phyloP scores from a whole-genome alignment of 2,113 vertebrate species.

The Pterocles gutturalis region DNA sequence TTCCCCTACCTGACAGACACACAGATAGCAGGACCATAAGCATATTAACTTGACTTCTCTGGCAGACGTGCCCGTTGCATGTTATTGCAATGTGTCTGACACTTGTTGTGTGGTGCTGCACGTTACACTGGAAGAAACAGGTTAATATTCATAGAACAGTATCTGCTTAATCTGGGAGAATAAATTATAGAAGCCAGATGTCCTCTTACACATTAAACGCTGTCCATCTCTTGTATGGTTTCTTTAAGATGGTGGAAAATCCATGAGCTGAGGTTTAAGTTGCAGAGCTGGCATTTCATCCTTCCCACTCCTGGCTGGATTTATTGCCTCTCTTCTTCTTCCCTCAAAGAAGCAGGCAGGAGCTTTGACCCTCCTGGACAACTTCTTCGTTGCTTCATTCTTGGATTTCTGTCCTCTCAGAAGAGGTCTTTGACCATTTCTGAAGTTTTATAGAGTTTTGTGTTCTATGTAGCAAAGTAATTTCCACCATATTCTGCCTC shows the following conservation, averaged over 20 bases:
- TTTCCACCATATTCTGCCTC: not conserved
- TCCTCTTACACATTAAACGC: not conserved
- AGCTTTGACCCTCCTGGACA: not conserved
- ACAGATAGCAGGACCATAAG: not conserved
- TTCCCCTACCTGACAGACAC: not conserved
- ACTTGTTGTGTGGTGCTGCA: not conserved
- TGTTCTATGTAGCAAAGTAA: not conserved
- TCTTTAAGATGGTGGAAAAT: not conserved
- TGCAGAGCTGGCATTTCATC: not conserved
- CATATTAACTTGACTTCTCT: not conserved
- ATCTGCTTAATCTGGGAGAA: not conserved
- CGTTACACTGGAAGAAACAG: not conserved
- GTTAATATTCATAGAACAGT: not conserved
- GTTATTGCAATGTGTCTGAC: not conserved
- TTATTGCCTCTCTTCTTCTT: not conserved
- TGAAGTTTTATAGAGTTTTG: not conserved
- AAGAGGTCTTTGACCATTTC: not conserved
- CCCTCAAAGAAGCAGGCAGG: not conserved
- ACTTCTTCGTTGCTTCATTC: not conserved
- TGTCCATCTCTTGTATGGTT: not conserved
- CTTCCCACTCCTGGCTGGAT: rapidly evolving
- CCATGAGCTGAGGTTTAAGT: not conserved
- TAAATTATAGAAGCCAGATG: not conserved
- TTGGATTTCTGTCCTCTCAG: not conserved
- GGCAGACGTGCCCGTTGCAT: rapidly evolving